Evolutionary conservation across 2,797 vertebrate genomes (phyloP).

Genomic region (Poeciliopsis turneri): DNA sequence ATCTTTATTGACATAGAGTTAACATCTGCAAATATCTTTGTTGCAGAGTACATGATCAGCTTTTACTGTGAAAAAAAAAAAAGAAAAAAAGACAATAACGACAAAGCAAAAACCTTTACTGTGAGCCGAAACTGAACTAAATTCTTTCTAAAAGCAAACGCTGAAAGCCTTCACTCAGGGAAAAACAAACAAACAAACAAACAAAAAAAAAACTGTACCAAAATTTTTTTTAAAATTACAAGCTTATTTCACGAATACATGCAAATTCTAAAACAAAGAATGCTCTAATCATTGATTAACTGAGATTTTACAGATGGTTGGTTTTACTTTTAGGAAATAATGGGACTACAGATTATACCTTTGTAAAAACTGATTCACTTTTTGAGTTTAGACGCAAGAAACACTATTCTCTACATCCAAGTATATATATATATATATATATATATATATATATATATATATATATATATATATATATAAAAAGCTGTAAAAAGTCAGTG

Average conservation of each 20-base stretch:
- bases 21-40: not conserved
- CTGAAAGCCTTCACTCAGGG: conserved; percentile 39
- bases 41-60: conserved; percentile 14
- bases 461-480: too few relatives aligned
- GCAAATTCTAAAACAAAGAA: conserved; percentile 47
- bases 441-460: too few relatives aligned
- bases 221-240: too few relatives aligned
- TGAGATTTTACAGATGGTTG: conserved; percentile 48
- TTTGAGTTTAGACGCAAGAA: conserved; percentile 55
- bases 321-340: conserved; percentile 41
- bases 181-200: conserved; percentile 8
- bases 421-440: not conserved
- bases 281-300: conserved; percentile 40
- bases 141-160: conserved; percentile 52
- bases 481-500: conserved; percentile 58
- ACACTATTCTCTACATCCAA: conserved; percentile 60
- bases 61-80: conserved; percentile 35
- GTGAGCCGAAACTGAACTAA: conserved; percentile 59
- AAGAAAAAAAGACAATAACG: conserved; percentile 39
- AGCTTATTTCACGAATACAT: conserved; percentile 62
- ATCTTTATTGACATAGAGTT: conserved; percentile 1
- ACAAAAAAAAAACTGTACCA: not conserved
- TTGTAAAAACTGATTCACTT: conserved; percentile 59
- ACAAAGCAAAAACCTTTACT: conserved; percentile 73
- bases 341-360: conserved; percentile 51